These are phyloP conservation scores for Dryocosmus kuriphilus DNA, from an alignment of 2,888 invertebrate species.

Conservation along the genomic window DNA sequence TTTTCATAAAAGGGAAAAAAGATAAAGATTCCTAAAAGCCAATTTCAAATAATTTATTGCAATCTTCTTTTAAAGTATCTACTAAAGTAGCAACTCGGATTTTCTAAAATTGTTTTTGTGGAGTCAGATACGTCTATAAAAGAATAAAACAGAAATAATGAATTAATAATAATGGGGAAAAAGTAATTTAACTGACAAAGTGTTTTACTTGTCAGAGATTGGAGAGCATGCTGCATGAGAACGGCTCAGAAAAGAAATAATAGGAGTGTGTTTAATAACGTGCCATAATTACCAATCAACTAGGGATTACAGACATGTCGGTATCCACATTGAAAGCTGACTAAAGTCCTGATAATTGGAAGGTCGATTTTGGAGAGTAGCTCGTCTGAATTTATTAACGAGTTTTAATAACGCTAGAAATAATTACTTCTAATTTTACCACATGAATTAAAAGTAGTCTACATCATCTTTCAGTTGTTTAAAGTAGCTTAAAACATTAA, in stretches of 20 bases:
- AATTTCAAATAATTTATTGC: no score
- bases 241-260: not conserved
- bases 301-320: slow-evolving; percentile 62
- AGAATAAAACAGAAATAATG: no score
- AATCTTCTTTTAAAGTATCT: no score
- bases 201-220: not conserved
- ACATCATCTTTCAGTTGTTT: not conserved
- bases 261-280: slow-evolving; percentile 50
- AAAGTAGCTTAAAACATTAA: not conserved
- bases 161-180: not conserved
- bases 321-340: slow-evolving; percentile 50
- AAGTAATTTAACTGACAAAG: not conserved
- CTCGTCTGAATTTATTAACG: not conserved
- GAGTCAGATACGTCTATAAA: no score
- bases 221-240: not conserved
- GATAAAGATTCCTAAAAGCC: not conserved
- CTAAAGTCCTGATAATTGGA: slow-evolving; percentile 67
- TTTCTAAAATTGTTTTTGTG: no score
- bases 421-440: not conserved
- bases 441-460: not conserved
- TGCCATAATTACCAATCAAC: slow-evolving; percentile 69
- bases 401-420: not conserved
- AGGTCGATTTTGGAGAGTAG: not conserved
- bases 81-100: no score
- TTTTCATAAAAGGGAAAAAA: not conserved